Evolutionary conservation across 2,888 invertebrate species (phyloP), one percentile per base, ranked within the genome.

Genomic region (Lymantria monacha): DNA sequence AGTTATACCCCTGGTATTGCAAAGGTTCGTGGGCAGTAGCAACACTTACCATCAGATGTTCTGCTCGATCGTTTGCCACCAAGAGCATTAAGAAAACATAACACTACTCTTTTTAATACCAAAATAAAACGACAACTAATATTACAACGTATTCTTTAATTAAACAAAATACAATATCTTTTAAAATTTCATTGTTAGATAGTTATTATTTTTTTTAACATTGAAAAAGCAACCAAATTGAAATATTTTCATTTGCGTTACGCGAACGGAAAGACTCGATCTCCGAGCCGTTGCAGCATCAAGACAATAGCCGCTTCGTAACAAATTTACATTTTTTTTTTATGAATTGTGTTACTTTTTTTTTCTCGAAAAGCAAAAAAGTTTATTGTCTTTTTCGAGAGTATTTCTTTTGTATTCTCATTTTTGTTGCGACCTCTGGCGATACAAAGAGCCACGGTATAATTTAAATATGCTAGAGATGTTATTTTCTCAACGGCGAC

Each of bases 301-400:
- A 53, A 61, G 58, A 68, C 69, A 68, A 69, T 63, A 55, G 51
- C 9, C 36, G 48, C 49, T 33, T 46, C 55, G 53, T 55, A 56
- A 57, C 46, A 53, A 69, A 59, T 69, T 69, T 66, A 60, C 66
- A 66, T 68, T 68, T 67, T 67, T 66, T 67, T 66, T 69, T 59
- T 57, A 69, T 66, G 63, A 69, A 67, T 63, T 61, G 69, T 47
- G 61, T 44, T 55, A 51, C 57, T 46, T 57, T 60, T 64, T 67
- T 70, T 22, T 22, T 22, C 5, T 22, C 5, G 22, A 72, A 76
- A 69, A 69, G 71, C 53, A 67, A 69, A 72, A n/a, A 74, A 71
- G 59, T 68, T 72, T 68, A 73, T 79, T 79, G 75, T 79, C 72
- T 79, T 72, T 63, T 66, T 63, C 49, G 53, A 65, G 57, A 65